These are phyloP conservation scores for Saccostrea cuccullata DNA, from an alignment of 1,140 invertebrate species.

Conservation along the genomic window DNA sequence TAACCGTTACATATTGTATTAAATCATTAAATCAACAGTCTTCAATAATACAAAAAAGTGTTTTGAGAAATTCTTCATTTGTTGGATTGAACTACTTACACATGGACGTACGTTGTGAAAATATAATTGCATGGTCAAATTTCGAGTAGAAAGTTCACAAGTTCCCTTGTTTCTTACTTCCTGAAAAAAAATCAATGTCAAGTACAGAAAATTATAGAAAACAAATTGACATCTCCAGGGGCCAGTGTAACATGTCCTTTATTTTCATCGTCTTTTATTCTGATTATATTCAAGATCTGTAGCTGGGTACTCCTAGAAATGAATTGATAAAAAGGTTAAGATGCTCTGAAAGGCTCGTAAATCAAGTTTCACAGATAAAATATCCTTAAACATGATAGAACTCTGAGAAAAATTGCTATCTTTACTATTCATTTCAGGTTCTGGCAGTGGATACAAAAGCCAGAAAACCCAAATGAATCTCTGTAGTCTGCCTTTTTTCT, in stretches of 20 bases:
- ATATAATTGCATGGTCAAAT: no score
- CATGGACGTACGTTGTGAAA: no score
- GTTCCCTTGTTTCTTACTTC: neutral
- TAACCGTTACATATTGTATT: no score
- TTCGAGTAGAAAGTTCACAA: no score
- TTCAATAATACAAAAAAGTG: no score
- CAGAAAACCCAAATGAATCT: neutral
- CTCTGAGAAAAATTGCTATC: neutral
- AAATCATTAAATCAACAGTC: no score
- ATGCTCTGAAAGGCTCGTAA: neutral
- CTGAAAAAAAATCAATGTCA: neutral
- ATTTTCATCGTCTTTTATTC: neutral
- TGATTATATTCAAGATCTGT: neutral
- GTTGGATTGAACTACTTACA: no score
- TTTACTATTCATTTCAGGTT: neutral
- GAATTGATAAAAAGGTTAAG: constrained; percentile 28
- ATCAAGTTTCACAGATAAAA: neutral
- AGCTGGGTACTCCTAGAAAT: neutral
- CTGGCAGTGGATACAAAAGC: neutral
- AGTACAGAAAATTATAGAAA: neutral
- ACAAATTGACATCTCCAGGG: neutral
- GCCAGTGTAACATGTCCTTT: neutral
- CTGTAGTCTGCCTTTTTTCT: constrained; percentile 14
- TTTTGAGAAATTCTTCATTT: no score
- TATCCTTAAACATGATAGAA: constrained; percentile 18